Evolutionary conservation across 2,113 vertebrate species (phyloP), one percentile per base, ranked within the genome.

Genomic region (Corythoichthys haematopterus): DNA sequence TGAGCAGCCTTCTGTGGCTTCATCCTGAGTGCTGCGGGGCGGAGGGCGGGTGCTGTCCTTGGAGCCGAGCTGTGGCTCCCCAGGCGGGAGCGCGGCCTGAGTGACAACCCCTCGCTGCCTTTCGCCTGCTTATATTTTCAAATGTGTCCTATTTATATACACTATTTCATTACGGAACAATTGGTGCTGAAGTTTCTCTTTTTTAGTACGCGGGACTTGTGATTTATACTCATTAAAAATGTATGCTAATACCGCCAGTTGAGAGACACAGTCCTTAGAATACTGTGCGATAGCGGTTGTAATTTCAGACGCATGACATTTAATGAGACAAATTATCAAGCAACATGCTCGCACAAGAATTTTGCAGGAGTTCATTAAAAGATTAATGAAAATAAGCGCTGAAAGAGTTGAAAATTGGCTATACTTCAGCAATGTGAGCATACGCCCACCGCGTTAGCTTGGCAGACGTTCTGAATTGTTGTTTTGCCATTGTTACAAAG

Each of bases 41-140:
- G 84, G 84, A 86, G 87, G 84, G 75, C 81, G 78, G 85, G 84
- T 85, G 75, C 81, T 82, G 87, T 85, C 85, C 85, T 87, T 86
- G 85, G 80, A 81, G 66, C 78, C 65, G 76, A 72, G 81, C 87
- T 80, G 72, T 63, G 71, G 76, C 59, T 80, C 85, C 73, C 75
- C 66, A 62, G 87, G 87, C 87, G 58, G 36, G 72, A 75, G 75
- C 66, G 77, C 37, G 13, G 69, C 64, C 75, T 80, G 82, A 88
- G 74, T 85, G 85, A 85, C 81, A 86, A 64, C 82, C 84, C 71
- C 82, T 65, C 61, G 65, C 82, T 76, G 78, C 71, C 62, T 66
- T 71, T 48, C 14, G n/a, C 74, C 75, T 1, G 35, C 66, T 80
- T 73, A 75, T 71, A 79, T 85, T 86, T 82, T 72, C 81, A 80